Percentiles rank a stretch among this genome's conserved stretches.
phyloP scores from a whole-genome alignment of 2,113 vertebrate genomes.

The Sarotherodon lohbergeri region DNA sequence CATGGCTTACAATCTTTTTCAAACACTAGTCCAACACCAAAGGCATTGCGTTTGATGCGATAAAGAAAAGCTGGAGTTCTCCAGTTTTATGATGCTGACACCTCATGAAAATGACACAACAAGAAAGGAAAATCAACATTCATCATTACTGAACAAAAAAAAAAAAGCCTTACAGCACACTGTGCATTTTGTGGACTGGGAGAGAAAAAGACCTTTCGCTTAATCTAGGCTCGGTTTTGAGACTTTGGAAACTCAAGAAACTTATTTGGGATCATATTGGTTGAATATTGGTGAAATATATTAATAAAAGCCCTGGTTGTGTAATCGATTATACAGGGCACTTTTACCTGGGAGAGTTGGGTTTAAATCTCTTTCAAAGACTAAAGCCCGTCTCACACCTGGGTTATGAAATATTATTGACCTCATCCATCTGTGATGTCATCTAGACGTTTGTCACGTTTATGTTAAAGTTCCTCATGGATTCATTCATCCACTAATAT shows the following conservation, averaged over 20 bases:
- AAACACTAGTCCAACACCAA: not conserved
- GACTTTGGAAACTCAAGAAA: not conserved
- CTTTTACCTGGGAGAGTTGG: not conserved
- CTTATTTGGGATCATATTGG: not conserved
- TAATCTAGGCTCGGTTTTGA: not conserved
- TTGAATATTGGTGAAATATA: not conserved
- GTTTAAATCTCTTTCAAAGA: not conserved
- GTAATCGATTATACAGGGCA: not conserved
- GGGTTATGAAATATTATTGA: not conserved
- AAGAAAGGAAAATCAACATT: not conserved
- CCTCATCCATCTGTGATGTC: not conserved
- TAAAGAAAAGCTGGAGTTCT: not conserved
- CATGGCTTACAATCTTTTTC: not conserved
- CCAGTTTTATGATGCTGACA: not conserved
- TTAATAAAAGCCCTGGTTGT: not conserved
- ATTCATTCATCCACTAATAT: not conserved
- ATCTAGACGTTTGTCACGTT: not conserved
- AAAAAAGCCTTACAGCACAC: rapidly evolving
- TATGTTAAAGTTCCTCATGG: not conserved
- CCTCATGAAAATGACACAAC: not conserved
- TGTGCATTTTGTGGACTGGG: not conserved
- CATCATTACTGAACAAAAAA: not conserved
- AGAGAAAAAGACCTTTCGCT: not conserved
- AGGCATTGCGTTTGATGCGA: not conserved
- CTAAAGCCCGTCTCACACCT: not conserved